Percentiles rank a stretch among this genome's conserved stretches.
Conservation (phyloP, 2,797 vertebrate genomes). For the Acanthurus leucopareius region DNA sequence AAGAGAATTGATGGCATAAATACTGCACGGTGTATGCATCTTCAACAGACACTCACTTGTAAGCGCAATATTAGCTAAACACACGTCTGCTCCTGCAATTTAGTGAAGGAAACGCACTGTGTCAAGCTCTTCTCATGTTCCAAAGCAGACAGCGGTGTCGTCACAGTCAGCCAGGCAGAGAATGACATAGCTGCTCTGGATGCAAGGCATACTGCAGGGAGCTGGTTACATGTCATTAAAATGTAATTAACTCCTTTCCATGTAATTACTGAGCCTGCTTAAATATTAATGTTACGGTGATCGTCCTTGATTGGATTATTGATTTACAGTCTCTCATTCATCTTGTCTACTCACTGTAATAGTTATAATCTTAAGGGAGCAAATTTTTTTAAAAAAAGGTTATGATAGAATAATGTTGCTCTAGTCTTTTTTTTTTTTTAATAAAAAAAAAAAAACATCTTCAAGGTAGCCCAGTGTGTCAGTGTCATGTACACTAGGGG, state of each 20-base stretch:
- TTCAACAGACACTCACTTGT: slow-evolving; percentile 4
- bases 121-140: background rate
- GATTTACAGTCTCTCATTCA: slow-evolving; percentile 35
- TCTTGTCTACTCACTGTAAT: background rate
- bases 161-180: slow-evolving; percentile 18
- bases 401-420: background rate
- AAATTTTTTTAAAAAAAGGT: background rate
- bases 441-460: no score
- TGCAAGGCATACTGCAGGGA: slow-evolving; percentile 16
- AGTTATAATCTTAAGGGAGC: background rate
- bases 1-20: slow-evolving; percentile 4
- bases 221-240: slow-evolving; percentile 54
- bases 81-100: background rate
- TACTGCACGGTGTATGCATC: background rate
- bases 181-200: slow-evolving; percentile 22
- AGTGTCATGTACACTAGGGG: no score
- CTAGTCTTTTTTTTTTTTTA: no score
- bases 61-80: slow-evolving; percentile 1
- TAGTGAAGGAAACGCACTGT: background rate
- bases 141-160: slow-evolving; percentile 3
- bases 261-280: slow-evolving; percentile 50
- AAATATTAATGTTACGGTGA: slow-evolving; percentile 48
- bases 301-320: slow-evolving; percentile 47
- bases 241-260: slow-evolving; percentile 53
- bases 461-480: no score